Evolutionary conservation across 2,888 invertebrate species (phyloP).

Genomic region (Lasioglossum calceatum): DNA sequence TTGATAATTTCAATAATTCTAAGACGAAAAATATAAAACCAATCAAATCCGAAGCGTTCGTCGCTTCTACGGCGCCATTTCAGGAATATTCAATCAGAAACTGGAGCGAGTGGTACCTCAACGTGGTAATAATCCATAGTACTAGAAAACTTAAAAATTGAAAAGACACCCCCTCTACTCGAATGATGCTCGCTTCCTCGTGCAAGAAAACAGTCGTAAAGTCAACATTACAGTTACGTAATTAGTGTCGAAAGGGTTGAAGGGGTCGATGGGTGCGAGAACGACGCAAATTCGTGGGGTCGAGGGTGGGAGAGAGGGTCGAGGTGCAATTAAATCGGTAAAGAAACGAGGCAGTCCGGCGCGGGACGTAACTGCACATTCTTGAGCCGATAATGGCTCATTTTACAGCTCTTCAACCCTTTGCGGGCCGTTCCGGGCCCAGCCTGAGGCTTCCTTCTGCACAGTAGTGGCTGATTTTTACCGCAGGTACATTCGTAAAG

Average conservation of each 20-base stretch:
- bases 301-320: not conserved
- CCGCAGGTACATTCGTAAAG: constrained; percentile 59
- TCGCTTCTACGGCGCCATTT: too few relatives aligned
- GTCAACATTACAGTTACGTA: not conserved
- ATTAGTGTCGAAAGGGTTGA: not conserved
- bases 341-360: not conserved
- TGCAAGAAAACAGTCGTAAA: not conserved
- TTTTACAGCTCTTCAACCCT: constrained; percentile 72
- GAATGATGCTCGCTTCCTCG: not conserved
- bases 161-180: not conserved
- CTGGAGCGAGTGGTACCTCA: too few relatives aligned
- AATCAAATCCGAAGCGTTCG: too few relatives aligned
- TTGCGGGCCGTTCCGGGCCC: constrained; percentile 45
- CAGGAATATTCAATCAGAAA: too few relatives aligned
- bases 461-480: constrained; percentile 49
- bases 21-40: too few relatives aligned
- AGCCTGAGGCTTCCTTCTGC: not conserved
- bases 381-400: constrained; percentile 61
- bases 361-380: constrained; percentile 66
- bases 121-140: too few relatives aligned
- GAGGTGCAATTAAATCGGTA: constrained; percentile 28
- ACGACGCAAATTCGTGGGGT: not conserved
- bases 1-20: too few relatives aligned
- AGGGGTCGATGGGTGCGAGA: not conserved
- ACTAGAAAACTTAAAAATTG: not conserved